These are phyloP conservation scores for Thymelicus sylvestris DNA, from an alignment of 2,888 invertebrate species.

Conservation along the genomic window DNA sequence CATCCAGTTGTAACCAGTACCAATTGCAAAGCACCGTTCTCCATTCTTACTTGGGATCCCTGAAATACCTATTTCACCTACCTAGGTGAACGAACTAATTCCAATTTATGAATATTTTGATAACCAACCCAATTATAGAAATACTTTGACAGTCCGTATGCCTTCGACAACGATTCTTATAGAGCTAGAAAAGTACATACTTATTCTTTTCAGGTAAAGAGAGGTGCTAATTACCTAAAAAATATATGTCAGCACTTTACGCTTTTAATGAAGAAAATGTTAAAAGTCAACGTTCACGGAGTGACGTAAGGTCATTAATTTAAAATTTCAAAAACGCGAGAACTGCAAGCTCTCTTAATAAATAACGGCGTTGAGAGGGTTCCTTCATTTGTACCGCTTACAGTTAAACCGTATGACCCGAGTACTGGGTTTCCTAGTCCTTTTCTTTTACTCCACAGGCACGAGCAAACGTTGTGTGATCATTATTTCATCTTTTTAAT, in stretches of 20 bases:
- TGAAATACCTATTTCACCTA: no score
- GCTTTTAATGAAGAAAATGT: slow-evolving; percentile 34
- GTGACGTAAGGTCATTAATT: slow-evolving; percentile 46
- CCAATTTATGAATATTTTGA: no score
- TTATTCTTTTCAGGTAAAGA: no score
- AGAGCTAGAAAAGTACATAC: no score
- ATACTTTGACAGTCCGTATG: no score
- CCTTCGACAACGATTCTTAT: no score
- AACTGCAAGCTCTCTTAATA: slow-evolving; percentile 48
- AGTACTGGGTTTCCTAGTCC: slow-evolving; percentile 19
- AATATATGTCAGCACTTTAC: neutral
- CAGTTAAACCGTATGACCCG: slow-evolving; percentile 30
- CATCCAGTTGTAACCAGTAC: no score
- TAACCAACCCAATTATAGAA: no score
- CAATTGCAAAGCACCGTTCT: no score
- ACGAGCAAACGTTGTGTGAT: slow-evolving; percentile 33
- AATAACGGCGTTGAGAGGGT: slow-evolving; percentile 52
- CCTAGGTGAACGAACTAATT: no score
- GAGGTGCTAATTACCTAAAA: neutral
- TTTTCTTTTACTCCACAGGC: slow-evolving; percentile 32
- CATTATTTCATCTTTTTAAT: slow-evolving; percentile 29
- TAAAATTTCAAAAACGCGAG: slow-evolving; percentile 45
- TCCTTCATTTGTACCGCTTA: slow-evolving; percentile 55
- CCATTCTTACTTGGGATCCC: no score
- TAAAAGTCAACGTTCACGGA: slow-evolving; percentile 45